phyloP scores from a whole-genome alignment of 2,888 invertebrate genomes.

The Eudemis profundana region DNA sequence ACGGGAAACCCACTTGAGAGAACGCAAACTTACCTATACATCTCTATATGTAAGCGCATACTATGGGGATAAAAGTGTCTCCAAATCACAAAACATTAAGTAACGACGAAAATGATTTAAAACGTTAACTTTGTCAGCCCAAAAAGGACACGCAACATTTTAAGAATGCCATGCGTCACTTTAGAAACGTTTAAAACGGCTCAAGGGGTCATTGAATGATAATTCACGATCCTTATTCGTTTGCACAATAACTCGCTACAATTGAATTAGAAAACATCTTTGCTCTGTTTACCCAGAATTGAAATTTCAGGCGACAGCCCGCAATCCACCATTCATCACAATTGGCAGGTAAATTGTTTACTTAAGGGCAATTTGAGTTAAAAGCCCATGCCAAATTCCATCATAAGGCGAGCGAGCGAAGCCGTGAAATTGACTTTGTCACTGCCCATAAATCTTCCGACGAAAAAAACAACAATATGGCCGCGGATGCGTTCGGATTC shows the following conservation, averaged over 20 bases:
- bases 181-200: slow-evolving; percentile 7
- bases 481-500: slow-evolving; percentile 65
- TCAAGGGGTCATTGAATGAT: slow-evolving; percentile 16
- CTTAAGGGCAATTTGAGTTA: slow-evolving; percentile 77
- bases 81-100: not conserved
- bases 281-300: slow-evolving; percentile 63
- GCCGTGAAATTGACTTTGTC: slow-evolving; percentile 83
- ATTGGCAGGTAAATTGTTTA: slow-evolving; percentile 82
- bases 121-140: slow-evolving; percentile 2
- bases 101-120: not conserved
- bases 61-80: not conserved
- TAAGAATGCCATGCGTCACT: slow-evolving; percentile 9
- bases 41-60: not conserved
- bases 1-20: not conserved
- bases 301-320: slow-evolving; percentile 69
- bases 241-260: slow-evolving; percentile 29
- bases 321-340: slow-evolving; percentile 73
- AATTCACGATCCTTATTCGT: slow-evolving; percentile 17
- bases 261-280: slow-evolving; percentile 34
- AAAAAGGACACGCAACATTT: slow-evolving; percentile 9
- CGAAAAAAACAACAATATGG: slow-evolving; percentile 66
- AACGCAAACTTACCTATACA: not conserved
- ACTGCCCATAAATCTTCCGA: slow-evolving; percentile 80
- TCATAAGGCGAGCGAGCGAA: slow-evolving; percentile 69
- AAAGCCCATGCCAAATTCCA: slow-evolving; percentile 76